These are phyloP conservation scores for Corydoras maculifer DNA, from an alignment of 2,113 vertebrate genomes.

Conservation along the genomic window DNA sequence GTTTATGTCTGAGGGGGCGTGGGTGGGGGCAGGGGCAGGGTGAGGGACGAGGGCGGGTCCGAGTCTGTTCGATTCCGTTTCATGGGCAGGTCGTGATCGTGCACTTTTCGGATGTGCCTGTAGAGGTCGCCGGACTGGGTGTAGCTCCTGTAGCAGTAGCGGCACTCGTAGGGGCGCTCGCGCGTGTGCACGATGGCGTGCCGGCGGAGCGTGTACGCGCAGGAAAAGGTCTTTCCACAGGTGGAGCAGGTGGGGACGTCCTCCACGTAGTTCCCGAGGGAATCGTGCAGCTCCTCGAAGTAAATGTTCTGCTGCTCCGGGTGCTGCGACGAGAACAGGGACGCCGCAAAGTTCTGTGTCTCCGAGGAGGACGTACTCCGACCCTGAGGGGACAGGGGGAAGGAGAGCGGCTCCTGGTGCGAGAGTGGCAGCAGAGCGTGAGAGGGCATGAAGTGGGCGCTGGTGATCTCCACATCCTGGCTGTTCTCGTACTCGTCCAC, in stretches of 20 bases:
- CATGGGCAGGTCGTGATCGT: slow-evolving; percentile 71
- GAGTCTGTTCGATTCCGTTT: slow-evolving; percentile 73
- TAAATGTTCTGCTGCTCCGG: slow-evolving; percentile 64
- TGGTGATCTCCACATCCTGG: slow-evolving; percentile 56
- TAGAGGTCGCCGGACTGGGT: slow-evolving; percentile 91
- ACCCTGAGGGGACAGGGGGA: slow-evolving; percentile 55
- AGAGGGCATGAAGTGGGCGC: slow-evolving; percentile 59
- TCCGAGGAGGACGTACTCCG: slow-evolving; percentile 57
- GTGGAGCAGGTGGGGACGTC: slow-evolving; percentile 85
- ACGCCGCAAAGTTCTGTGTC: slow-evolving; percentile 11
- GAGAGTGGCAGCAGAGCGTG: slow-evolving; percentile 56
- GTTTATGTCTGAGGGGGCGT: slow-evolving; percentile 35
- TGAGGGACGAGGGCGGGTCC: slow-evolving; percentile 39
- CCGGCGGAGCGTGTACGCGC: slow-evolving; percentile 82
- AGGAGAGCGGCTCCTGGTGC: slow-evolving; percentile 53
- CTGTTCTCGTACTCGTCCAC: slow-evolving; percentile 59
- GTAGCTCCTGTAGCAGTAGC: slow-evolving; percentile 88
- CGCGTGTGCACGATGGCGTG: slow-evolving; percentile 90
- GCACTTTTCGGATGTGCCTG: slow-evolving; percentile 86
- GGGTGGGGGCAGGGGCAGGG: slow-evolving; percentile 33
- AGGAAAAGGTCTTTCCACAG: slow-evolving; percentile 91
- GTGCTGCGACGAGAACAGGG: slow-evolving; percentile 44
- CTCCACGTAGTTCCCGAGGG: slow-evolving; percentile 74
- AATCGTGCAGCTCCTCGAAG: slow-evolving; percentile 75
- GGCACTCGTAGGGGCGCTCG: slow-evolving; percentile 84